Conservation (phyloP, 2,113 vertebrate species). For the Ailuropoda melanoleuca region DNA sequence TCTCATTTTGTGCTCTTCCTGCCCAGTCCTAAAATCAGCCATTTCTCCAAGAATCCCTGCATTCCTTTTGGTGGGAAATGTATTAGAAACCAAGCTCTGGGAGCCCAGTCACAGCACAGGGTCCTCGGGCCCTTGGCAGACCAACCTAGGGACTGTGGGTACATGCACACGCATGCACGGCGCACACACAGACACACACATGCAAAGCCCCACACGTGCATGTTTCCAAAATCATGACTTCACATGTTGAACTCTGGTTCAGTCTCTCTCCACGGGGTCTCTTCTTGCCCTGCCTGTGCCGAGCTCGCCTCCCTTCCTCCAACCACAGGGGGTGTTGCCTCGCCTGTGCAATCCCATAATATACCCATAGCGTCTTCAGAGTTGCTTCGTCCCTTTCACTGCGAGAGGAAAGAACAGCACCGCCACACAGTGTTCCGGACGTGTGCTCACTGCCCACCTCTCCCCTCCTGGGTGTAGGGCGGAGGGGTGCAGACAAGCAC, state of each 20-base stretch:
- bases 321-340: accelerated
- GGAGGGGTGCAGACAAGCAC: neutral
- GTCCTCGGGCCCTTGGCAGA: neutral
- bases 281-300: neutral
- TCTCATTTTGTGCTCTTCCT: neutral
- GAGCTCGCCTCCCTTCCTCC: too few relatives aligned
- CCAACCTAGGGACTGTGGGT: neutral
- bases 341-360: neutral
- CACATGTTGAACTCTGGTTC: neutral
- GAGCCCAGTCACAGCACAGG: neutral
- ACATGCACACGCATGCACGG: accelerated
- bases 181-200: accelerated
- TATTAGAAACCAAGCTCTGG: neutral
- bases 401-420: neutral
- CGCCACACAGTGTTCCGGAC: accelerated
- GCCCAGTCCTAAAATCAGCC: neutral
- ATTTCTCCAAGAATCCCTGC: neutral
- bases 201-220: accelerated
- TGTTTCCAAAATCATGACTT: too few relatives aligned
- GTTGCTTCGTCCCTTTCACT: accelerated
- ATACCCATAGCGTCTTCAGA: accelerated
- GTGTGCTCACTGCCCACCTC: neutral
- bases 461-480: neutral
- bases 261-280: neutral
- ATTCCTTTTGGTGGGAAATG: neutral